Evolutionary conservation across 2,888 invertebrate genomes (phyloP).

Genomic region (Eumacrocentrus americanus): DNA sequence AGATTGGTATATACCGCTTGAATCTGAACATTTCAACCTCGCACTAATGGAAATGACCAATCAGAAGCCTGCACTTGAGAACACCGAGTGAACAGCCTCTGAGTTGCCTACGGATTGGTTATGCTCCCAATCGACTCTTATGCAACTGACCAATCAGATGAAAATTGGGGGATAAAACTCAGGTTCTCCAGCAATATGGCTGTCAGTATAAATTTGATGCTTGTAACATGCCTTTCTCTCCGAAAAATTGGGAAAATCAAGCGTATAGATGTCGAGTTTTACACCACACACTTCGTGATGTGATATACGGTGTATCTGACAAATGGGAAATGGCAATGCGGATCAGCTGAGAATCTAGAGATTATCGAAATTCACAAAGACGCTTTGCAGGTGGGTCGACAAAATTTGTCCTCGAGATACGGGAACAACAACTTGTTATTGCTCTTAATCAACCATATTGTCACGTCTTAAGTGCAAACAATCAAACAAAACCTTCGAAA

Average conservation of each 20-base stretch:
- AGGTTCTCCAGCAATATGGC: constrained; percentile 88
- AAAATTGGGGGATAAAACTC: constrained; percentile 78
- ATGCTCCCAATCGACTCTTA: not conserved
- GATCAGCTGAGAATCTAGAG: constrained; percentile 60
- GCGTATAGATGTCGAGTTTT: constrained; percentile 65
- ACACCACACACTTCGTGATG: constrained; percentile 61
- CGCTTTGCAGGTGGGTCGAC: constrained; percentile 32
- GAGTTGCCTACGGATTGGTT: constrained; percentile 13
- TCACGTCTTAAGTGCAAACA: constrained; percentile 2
- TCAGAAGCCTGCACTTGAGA: too few species aligned
- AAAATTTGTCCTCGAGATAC: constrained; percentile 10
- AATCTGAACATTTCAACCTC: too few species aligned
- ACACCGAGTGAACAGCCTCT: too few species aligned
- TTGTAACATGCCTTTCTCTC: constrained; percentile 85
- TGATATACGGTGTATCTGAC: constrained; percentile 64
- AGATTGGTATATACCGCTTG: too few species aligned
- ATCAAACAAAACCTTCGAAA: not conserved
- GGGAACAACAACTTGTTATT: constrained; percentile 23
- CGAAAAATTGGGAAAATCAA: constrained; percentile 70
- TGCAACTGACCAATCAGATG: constrained; percentile 68
- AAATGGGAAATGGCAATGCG: constrained; percentile 67
- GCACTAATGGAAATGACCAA: too few species aligned
- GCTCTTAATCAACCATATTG: constrained; percentile 37
- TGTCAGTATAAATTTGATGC: constrained; percentile 97
- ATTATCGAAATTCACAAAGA: constrained; percentile 19